Evolutionary conservation across 2,888 invertebrate species (phyloP), one percentile per base, ranked within the genome.

Genomic region (Lasioglossum pauxillum): DNA sequence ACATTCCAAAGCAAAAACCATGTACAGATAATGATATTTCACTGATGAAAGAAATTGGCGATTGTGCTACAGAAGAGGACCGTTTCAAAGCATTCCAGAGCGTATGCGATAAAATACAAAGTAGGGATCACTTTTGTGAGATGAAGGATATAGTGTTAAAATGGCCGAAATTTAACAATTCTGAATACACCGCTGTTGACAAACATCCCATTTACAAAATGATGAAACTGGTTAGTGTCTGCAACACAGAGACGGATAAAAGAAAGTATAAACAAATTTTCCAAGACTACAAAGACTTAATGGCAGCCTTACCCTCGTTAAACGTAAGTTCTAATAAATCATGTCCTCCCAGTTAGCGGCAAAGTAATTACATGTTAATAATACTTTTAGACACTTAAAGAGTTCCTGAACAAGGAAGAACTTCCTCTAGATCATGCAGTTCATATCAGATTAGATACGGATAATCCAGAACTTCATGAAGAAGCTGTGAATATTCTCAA

Each of bases 401-500:
- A 93, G 76, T 94, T 94, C 89, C 78, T 95, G 46, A 80, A 92
- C 35, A 88, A 85, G 53, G 84, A 91, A 80, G 44, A 84, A 38
- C 91, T 92, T 57, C 88, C 90, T 53, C 41, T 89, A 4, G 92
- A 94, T 75, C 93, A 94, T 64, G 89, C 89, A 44, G 89, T 95
- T 87, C 93, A 92, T 80, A 88, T 95, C 27, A 89, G 93, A 88
- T 82, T 95, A 46, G 91, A 91, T 64, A 91, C 92, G 0, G 89
- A 92, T 35, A 90, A 94, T 53, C 16, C 86, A 23, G 80, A 77
- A 75, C 88, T 94, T 35, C 93, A 94, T 73, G 71, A 91, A 69
- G 93, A 95, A 88, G 94, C 94, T 8, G 83, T 95, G 49, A 86
- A 91, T 10, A 86, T 92, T 19, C 92, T 95, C 27, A 94, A 93